Conservation (phyloP, 2,113 vertebrate genomes). For the Neotoma lepida region DNA sequence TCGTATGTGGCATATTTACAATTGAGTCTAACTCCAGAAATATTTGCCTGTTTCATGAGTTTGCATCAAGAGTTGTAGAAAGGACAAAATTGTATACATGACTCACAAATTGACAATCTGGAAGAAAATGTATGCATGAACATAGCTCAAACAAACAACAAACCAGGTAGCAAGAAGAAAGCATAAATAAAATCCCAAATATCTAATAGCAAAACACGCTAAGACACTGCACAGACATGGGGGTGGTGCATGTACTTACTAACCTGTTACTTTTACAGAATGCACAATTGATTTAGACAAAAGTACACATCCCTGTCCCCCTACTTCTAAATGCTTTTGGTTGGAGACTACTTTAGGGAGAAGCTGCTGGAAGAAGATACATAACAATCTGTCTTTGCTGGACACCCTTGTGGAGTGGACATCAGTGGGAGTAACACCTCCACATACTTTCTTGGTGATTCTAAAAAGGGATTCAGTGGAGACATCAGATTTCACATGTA, state of each 20-base stretch:
- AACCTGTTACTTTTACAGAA: neutral
- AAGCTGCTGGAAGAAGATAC: neutral
- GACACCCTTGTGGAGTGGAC: neutral
- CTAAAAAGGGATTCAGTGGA: neutral
- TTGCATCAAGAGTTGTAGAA: neutral
- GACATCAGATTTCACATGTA: neutral
- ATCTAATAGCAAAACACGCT: neutral
- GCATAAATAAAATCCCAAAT: neutral
- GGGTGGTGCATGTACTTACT: neutral
- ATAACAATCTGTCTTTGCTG: neutral
- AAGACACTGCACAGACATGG: neutral
- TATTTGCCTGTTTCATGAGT: neutral
- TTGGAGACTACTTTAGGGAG: constrained; percentile 20
- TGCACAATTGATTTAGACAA: neutral
- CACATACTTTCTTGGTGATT: neutral
- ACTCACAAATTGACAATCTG: neutral
- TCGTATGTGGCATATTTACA: neutral
- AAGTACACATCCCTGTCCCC: neutral
- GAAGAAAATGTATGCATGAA: neutral
- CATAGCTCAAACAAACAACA: neutral
- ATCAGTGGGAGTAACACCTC: neutral
- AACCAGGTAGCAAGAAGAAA: neutral
- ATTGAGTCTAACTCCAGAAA: neutral
- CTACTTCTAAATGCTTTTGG: neutral
- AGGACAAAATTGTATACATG: neutral